Evolutionary conservation across 2,888 invertebrate species (phyloP), one percentile per base, ranked within the genome.

Genomic region (Plagodis dolabraria): DNA sequence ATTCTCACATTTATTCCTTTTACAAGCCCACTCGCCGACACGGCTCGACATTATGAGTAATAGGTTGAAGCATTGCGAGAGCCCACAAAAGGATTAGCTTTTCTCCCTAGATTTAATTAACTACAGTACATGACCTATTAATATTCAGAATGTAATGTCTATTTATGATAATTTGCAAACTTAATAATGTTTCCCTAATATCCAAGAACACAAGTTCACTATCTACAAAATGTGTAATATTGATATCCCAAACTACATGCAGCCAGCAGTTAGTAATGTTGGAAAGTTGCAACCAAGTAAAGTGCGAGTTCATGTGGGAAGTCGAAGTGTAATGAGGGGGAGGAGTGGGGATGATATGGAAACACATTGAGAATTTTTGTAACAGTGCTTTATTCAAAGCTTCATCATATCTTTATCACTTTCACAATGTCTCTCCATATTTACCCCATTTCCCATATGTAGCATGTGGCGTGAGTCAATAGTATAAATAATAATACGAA

Each of bases 341-440:
- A 74, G 79, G 81, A 85, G 76, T 80, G 68, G 86, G 89, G 86
- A 72, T 89, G 86, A 93, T 94, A 94, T 94, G 94, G 94, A 94
- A 94, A 94, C 94, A 94, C 94, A 94, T 94, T 94, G 94, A 93
- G 93, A 93, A 93, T 94, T 94, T 93, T 94, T 85, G 93, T 94
- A 93, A 94, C 94, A 94, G 94, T 93, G 94, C 94, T 94, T 94
- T 94, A 94, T 94, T 94, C 90, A 94, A 91, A 93, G 93, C 91
- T 79, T 92, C 93, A 92, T 91, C 91, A 88, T 90, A 89, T 91
- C 89, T 89, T 91, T 90, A 91, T 92, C 92, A 92, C 87, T 91
- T 92, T 94, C 94, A 94, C 94, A 94, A 94, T 94, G 94, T 94
- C 94, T 93, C 94, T 94, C 94, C 94, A 94, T 94, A 93, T 92